phyloP scores from a whole-genome alignment of 1,140 invertebrate species.

The Laupala kohalensis region DNA sequence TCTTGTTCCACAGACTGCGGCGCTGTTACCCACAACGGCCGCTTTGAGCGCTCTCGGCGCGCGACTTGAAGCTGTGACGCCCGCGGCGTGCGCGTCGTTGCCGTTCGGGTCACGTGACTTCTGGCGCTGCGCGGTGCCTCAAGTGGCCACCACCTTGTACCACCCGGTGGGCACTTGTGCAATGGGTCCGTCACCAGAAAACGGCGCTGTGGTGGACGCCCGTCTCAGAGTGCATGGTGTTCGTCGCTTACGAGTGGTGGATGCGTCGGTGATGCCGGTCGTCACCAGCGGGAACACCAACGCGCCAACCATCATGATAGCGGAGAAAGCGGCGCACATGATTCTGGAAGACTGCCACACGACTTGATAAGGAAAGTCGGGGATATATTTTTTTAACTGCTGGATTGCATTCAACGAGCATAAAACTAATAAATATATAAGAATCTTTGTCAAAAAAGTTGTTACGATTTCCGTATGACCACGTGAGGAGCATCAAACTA shows the following conservation, averaged over 20 bases:
- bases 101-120: slow-evolving; percentile 15
- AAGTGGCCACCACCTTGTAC: background rate
- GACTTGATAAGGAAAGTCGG: too few relatives aligned
- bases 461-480: too few relatives aligned
- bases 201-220: slow-evolving; percentile 24
- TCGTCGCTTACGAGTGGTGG: slow-evolving; percentile 37
- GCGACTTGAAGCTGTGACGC: slow-evolving; percentile 31
- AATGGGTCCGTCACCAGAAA: slow-evolving; percentile 32
- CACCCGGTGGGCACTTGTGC: background rate
- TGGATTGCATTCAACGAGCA: too few relatives aligned
- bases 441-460: too few relatives aligned
- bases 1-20: too few relatives aligned
- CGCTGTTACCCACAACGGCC: background rate
- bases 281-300: slow-evolving; percentile 31
- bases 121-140: slow-evolving; percentile 18
- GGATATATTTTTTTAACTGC: too few relatives aligned
- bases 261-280: slow-evolving; percentile 36
- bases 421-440: too few relatives aligned
- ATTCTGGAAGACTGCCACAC: slow-evolving; percentile 27
- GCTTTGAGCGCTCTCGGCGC: slow-evolving; percentile 44
- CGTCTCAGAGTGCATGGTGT: slow-evolving; percentile 20
- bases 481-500: too few relatives aligned
- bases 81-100: slow-evolving; percentile 21
- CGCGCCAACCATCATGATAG: slow-evolving; percentile 36
- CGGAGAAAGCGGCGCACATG: slow-evolving; percentile 33